Conservation (phyloP, 2,113 vertebrate species). For the Calyptommatus sinebrachiatus region DNA sequence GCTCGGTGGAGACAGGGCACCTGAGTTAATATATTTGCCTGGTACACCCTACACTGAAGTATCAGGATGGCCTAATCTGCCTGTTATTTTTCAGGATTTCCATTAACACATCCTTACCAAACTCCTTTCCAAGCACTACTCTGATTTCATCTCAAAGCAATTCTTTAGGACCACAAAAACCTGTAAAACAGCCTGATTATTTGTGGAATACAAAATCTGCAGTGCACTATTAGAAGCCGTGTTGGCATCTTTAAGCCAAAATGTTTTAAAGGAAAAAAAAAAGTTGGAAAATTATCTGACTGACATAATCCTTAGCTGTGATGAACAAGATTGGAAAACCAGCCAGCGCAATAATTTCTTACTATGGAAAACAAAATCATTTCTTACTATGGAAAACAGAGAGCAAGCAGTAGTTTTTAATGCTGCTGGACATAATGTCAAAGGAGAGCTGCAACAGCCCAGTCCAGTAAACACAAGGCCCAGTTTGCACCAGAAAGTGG, state of each 20-base stretch:
- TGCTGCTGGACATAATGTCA: constrained; percentile 18
- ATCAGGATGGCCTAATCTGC: background rate
- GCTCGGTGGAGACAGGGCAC: too few relatives aligned
- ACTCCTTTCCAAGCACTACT: background rate
- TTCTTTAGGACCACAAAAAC: constrained; percentile 28
- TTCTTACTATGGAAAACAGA: constrained; percentile 28
- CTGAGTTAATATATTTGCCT: constrained; percentile 15
- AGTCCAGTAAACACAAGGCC: constrained; percentile 16
- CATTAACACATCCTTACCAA: constrained; percentile 41
- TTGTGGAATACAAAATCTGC: constrained; percentile 25
- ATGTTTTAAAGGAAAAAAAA: too few relatives aligned
- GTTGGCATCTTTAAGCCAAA: constrained; percentile 43
- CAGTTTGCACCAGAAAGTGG: too few relatives aligned
- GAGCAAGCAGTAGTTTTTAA: constrained; percentile 6
- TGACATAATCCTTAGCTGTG: constrained; percentile 6
- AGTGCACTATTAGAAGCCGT: constrained; percentile 37
- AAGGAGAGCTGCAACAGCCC: constrained; percentile 40
- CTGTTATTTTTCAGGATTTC: constrained; percentile 19
- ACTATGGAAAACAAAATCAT: constrained; percentile 27
- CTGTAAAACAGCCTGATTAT: constrained; percentile 27
- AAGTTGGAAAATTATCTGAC: too few relatives aligned
- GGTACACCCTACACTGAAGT: constrained; percentile 36
- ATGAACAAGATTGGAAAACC: too few relatives aligned
- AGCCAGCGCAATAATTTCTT: too few relatives aligned
- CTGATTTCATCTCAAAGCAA: constrained; percentile 42